Conservation (phyloP, 2,113 vertebrate species). For the Carlito syrichta region DNA sequence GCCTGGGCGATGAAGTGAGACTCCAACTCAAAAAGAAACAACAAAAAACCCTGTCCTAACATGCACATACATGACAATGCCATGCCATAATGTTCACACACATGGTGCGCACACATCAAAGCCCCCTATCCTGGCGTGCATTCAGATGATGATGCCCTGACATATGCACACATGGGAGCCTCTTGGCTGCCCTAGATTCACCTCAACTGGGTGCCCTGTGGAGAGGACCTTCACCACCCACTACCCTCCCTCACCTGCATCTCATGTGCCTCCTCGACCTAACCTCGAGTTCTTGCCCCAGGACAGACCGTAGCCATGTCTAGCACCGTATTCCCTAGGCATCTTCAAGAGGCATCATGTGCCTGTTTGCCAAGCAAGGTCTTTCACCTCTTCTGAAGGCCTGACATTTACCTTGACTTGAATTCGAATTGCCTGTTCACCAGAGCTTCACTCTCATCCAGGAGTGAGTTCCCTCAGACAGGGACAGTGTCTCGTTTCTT, state of each 20-base stretch:
- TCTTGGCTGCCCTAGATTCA: not conserved
- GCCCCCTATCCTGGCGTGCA: too few relatives aligned
- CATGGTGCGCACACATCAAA: too few relatives aligned
- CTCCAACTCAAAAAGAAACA: too few relatives aligned
- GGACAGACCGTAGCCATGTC: accelerated
- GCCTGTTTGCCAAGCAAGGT: not conserved
- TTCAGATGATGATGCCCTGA: too few relatives aligned
- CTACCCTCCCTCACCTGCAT: not conserved
- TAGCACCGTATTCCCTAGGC: not conserved
- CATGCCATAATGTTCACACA: too few relatives aligned
- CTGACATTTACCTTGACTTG: not conserved
- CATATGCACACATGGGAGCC: too few relatives aligned
- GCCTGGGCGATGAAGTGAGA: too few relatives aligned
- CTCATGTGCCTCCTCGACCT: not conserved
- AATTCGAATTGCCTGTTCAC: not conserved
- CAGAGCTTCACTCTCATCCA: not conserved
- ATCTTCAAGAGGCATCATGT: not conserved
- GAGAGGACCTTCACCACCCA: too few relatives aligned
- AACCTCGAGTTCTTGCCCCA: not conserved
- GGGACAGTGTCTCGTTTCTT: too few relatives aligned
- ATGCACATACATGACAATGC: too few relatives aligned
- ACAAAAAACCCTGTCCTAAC: too few relatives aligned
- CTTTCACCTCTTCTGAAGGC: not conserved
- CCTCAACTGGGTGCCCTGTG: too few relatives aligned
- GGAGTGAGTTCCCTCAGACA: not conserved